phyloP scores from a whole-genome alignment of 2,797 vertebrate species.

The Nasua narica region DNA sequence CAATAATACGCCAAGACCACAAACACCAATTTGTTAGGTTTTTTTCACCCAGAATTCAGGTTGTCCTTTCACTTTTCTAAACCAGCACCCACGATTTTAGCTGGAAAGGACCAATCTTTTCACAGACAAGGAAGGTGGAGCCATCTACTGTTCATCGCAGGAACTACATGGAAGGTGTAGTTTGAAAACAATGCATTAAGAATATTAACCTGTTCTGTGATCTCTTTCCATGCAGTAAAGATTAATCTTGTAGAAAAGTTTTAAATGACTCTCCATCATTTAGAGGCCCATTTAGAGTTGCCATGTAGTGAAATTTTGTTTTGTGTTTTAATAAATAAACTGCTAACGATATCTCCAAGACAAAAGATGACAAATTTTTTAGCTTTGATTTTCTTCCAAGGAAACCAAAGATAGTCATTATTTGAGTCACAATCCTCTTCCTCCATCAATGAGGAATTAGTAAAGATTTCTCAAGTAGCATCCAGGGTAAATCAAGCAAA shows the following conservation, averaged over 20 bases:
- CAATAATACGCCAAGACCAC: background rate
- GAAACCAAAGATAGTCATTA: conserved; percentile 22
- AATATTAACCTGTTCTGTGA: background rate
- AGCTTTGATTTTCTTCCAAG: conserved; percentile 24
- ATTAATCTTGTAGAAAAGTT: conserved; percentile 8
- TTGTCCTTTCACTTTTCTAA: background rate
- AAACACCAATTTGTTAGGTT: background rate
- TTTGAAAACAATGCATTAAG: background rate
- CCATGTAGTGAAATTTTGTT: background rate
- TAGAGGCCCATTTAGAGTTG: background rate
- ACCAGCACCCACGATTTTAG: background rate
- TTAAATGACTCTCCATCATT: background rate
- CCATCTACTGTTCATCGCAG: conserved; percentile 36
- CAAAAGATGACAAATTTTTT: conserved; percentile 2
- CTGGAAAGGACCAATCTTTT: background rate
- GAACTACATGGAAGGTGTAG: conserved; percentile 35
- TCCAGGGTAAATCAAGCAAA: background rate
- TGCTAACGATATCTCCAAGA: background rate
- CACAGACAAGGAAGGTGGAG: background rate
- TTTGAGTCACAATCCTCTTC: conserved; percentile 5
- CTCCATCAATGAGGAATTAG: background rate
- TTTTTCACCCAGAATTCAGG: background rate
- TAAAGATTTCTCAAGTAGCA: background rate
- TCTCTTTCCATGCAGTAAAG: background rate
- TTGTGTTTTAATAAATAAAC: conserved; percentile 48